Evolutionary conservation across 2,888 invertebrate genomes (phyloP).

Genomic region (Luperina testacea): DNA sequence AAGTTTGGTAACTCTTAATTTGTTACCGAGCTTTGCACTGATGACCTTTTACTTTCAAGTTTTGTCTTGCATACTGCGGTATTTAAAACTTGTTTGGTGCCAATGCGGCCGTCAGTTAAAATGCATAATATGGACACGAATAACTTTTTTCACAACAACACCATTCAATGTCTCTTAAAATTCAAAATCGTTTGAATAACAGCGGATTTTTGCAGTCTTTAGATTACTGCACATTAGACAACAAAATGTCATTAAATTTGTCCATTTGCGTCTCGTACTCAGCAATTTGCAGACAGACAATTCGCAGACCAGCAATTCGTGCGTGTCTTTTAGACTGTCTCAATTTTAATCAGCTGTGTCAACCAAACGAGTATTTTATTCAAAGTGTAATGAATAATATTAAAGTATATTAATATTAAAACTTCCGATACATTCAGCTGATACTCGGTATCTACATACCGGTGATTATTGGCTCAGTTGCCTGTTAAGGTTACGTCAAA

Average conservation of each 20-base stretch:
- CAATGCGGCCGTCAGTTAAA: conserved; percentile 37
- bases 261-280: conserved; percentile 5
- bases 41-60: conserved; percentile 56
- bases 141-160: conserved; percentile 44
- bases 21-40: conserved; percentile 48
- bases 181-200: conserved; percentile 42
- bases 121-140: conserved; percentile 39
- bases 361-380: conserved; percentile 25
- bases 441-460: conserved; percentile 23
- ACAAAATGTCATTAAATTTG: conserved; percentile 30
- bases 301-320: conserved; percentile 5
- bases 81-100: conserved; percentile 48
- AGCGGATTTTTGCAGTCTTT: conserved; percentile 2
- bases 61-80: conserved; percentile 32
- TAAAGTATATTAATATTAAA: conserved; percentile 26
- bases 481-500: conserved; percentile 56
- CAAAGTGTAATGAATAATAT: conserved; percentile 12
- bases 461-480: conserved; percentile 51
- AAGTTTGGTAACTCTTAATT: conserved; percentile 73
- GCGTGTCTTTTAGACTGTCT: conserved; percentile 10
- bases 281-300: conserved; percentile 2
- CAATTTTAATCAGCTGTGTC: conserved; percentile 44
- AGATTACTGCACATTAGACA: not conserved
- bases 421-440: conserved; percentile 45
- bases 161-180: conserved; percentile 3